A percentile compares a stretch with the other conserved stretches of the same genome.
Conservation (phyloP, 2,113 vertebrate species). For the Gambusia holbrooki region DNA sequence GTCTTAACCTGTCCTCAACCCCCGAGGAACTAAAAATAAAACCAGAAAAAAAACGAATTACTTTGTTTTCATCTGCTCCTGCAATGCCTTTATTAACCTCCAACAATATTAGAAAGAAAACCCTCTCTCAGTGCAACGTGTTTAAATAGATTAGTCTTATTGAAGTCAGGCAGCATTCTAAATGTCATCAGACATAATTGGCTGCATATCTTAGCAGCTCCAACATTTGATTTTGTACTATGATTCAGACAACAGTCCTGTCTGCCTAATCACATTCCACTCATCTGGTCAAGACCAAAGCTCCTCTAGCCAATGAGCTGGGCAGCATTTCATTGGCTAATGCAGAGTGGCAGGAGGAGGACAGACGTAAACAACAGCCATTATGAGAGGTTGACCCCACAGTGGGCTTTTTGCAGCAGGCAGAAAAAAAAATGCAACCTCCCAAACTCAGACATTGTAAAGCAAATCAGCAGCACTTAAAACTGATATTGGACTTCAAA, state of each 20-base stretch:
- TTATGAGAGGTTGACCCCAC: constrained; percentile 57
- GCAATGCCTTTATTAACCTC: not conserved
- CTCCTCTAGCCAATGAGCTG: constrained; percentile 46
- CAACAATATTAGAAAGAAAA: not conserved
- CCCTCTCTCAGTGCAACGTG: not conserved
- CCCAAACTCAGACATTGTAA: not conserved
- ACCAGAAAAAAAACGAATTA: constrained; percentile 1
- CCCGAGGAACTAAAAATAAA: too few relatives aligned
- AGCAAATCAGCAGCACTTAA: not conserved
- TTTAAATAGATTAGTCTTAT: not conserved
- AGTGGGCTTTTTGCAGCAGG: constrained; percentile 42
- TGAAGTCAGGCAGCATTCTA: not conserved
- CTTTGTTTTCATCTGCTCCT: not conserved
- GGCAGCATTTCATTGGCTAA: constrained; percentile 57
- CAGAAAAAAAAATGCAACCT: constrained; percentile 23
- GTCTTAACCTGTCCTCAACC: constrained; percentile 17
- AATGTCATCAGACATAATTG: constrained; percentile 4
- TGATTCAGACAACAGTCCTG: constrained; percentile 41
- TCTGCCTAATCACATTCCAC: constrained; percentile 57
- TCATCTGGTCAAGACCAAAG: constrained; percentile 57
- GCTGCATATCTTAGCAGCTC: constrained; percentile 21
- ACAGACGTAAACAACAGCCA: constrained; percentile 60
- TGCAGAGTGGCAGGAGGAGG: constrained; percentile 60
- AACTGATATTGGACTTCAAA: not conserved
- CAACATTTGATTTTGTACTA: constrained; percentile 32